Evolutionary conservation across 2,888 invertebrate genomes (phyloP).

Genomic region (Sesia bembeciformis): DNA sequence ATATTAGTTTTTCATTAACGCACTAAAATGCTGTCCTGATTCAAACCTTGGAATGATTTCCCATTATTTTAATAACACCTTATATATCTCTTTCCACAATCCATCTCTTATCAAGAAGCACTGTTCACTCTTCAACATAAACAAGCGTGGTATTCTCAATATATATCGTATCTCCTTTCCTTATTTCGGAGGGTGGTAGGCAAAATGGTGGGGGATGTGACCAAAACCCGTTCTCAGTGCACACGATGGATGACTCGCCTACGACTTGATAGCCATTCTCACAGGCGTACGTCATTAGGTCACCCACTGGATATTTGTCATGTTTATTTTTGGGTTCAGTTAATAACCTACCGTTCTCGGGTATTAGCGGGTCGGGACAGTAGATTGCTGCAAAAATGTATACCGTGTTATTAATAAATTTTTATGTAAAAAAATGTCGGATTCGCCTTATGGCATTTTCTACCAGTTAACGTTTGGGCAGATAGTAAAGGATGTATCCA

Average conservation of each 20-base stretch:
- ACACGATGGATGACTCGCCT: constrained; percentile 88
- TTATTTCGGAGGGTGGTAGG: constrained; percentile 48
- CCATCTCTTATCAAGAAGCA: background rate
- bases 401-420: background rate
- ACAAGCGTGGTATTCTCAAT: constrained; percentile 56
- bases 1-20: no score
- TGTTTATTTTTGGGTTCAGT: constrained; percentile 41
- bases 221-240: constrained; percentile 92
- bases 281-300: constrained; percentile 83
- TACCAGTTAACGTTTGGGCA: no score
- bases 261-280: constrained; percentile 42
- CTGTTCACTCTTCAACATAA: constrained; percentile 37
- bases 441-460: no score
- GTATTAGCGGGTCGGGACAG: constrained; percentile 84
- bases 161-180: constrained; percentile 49
- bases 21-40: no score
- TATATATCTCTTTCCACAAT: no score
- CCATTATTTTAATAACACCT: no score
- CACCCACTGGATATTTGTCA: constrained; percentile 84
- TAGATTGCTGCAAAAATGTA: constrained; percentile 79
- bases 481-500: no score
- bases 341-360: constrained; percentile 78
- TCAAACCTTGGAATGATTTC: no score
- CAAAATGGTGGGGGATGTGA: constrained; percentile 90
- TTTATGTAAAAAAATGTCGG: background rate